phyloP scores from a whole-genome alignment of 2,888 invertebrate genomes.

The Tineola bisselliella region DNA sequence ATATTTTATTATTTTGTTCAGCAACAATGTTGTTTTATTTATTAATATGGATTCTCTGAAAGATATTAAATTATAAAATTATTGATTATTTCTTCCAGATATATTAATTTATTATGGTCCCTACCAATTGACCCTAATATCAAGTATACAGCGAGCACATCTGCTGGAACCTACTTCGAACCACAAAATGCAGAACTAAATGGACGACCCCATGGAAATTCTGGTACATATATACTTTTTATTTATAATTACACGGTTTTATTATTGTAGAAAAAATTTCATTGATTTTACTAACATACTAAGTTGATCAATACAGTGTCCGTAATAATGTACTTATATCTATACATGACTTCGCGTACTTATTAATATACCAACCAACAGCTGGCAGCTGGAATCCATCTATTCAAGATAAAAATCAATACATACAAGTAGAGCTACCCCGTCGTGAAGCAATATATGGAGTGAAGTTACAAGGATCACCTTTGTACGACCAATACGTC shows the following conservation, averaged over 20 bases:
- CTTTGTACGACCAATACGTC: constrained; percentile 75
- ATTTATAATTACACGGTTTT: too few relatives aligned
- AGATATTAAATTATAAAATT: too few relatives aligned
- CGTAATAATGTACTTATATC: too few relatives aligned
- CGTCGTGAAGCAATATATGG: constrained; percentile 77
- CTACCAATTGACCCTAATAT: constrained; percentile 17
- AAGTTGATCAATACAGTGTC: too few relatives aligned
- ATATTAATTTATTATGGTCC: constrained; percentile 51
- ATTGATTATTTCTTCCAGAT: constrained; percentile 28
- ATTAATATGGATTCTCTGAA: too few relatives aligned
- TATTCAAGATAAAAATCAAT: constrained; percentile 69
- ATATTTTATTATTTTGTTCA: too few relatives aligned
- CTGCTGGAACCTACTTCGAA: constrained; percentile 48
- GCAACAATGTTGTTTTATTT: too few relatives aligned
- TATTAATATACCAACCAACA: constrained; percentile 17
- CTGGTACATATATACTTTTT: constrained; percentile 21
- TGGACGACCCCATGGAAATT: constrained; percentile 26
- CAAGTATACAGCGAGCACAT: constrained; percentile 70
- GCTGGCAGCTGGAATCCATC: constrained; percentile 78
- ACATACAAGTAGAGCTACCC: constrained; percentile 74
- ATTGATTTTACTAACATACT: too few relatives aligned
- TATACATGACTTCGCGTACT: too few relatives aligned
- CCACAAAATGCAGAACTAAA: constrained; percentile 65
- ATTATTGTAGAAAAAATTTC: too few relatives aligned
- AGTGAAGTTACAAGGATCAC: constrained; percentile 76